Base-by-base conservation (phyloP, 1,140 invertebrate species). In the Megalonaias nervosa region DNA sequence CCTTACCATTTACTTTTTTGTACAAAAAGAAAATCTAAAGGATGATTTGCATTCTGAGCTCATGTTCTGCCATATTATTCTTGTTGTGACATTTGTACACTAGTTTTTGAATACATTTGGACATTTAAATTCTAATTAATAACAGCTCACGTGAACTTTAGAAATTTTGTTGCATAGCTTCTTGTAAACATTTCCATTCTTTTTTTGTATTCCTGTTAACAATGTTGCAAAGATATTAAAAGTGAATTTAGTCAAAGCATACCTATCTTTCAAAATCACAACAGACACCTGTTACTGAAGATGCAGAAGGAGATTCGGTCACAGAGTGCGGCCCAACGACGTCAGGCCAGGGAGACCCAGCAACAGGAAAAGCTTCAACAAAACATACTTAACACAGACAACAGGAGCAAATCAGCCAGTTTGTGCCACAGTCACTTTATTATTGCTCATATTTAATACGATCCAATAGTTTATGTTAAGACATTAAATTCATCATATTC, bases 271-370 rank as follows among this genome's bases (percentile, higher is more conserved):
- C 19, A 66, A 71, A 17, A 55, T 67, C 48, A 57, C 75, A 64
- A 12, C 75, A 90, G 89, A 75, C 89, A 90, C 71, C 85, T 85
- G 79, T 75, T 90, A 73, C 58, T 90, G 62, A 77, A 85, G 75
- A 90, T 90, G 87, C 88, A 90, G 80, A 88, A 85, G 59, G 85
- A 87, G 67, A 74, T 89, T 64, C 80, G 89, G 9, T 65, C 81
- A 13, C 83, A 85, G 62, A 84, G 84, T 73, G 89, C 86, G 0
- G 76, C 85, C 6, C 75, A 87, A 71, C 82, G 82, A 64, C 81
- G 86, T n/a, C 81, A 82, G 26, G 81, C 72, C 15, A 73, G 72
- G 67, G 74, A 77, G 31, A 69, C 31, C 57, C 69, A 77, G 19
- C 79, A 79, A 73, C 82, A 84, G 19, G 81, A 85, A 61, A 75